Evolutionary conservation across 2,888 invertebrate genomes (phyloP).

Genomic region (Melinopterus prodromus): DNA sequence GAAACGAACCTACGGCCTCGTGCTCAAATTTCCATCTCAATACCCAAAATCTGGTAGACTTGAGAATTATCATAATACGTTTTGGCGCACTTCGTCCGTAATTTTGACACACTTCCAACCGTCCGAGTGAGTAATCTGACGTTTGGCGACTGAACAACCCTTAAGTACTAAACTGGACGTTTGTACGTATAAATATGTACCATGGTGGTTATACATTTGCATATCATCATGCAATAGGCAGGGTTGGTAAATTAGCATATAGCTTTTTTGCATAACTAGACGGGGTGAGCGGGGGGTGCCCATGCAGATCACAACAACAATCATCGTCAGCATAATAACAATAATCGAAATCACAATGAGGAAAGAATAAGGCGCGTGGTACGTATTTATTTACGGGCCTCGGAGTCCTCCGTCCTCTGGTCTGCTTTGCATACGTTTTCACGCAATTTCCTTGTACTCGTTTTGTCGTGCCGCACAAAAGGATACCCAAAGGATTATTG

Average conservation of each 20-base stretch:
- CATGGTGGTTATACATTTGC: conserved; percentile 42
- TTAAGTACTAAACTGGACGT: not conserved
- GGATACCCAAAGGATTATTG: conserved; percentile 19
- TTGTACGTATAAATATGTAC: conserved; percentile 22
- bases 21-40: not conserved
- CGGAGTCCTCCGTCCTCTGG: not conserved
- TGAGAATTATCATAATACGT: not conserved
- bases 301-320: conserved; percentile 27
- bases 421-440: conserved; percentile 25
- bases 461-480: conserved; percentile 22
- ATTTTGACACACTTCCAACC: not conserved
- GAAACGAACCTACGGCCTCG: not conserved
- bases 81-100: not conserved
- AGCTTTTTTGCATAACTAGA: conserved; percentile 41
- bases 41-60: not conserved
- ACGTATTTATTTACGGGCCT: conserved; percentile 18
- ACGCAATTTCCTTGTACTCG: conserved; percentile 27
- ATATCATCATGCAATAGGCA: conserved; percentile 41
- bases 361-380: conserved; percentile 20
- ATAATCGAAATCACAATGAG: conserved; percentile 32
- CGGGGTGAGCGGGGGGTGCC: conserved; percentile 12
- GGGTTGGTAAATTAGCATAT: conserved; percentile 47
- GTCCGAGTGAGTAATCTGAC: not conserved
- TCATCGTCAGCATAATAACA: conserved; percentile 30
- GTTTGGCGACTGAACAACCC: not conserved